Evolutionary conservation across 2,113 vertebrate species (phyloP), one percentile per base, ranked within the genome.

Genomic region (Sphyrna mokarran): DNA sequence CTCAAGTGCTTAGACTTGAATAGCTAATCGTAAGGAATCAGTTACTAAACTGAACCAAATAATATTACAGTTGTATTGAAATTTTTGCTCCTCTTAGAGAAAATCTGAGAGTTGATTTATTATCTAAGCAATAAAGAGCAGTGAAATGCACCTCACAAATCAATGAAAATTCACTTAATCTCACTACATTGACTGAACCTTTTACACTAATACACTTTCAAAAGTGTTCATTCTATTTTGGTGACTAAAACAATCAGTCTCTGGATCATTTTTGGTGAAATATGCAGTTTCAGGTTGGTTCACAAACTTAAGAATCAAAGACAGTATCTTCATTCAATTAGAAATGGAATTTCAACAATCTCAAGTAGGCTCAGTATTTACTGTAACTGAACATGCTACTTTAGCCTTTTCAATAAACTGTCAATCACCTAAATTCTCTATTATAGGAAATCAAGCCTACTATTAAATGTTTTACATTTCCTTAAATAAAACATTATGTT

Each of bases 111-210:
- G 69, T 72, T 95, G 94, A 95, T 95, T 69, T 72, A 95, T 95
- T 95, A 95, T 95, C 69, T 76, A 72, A 54, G 40, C 68, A 95
- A 95, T 95, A 72, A 95, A 72, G 43, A 72, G 93, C 93, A 72
- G 22, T 72, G 69, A 76, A 95, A 95, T 95, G 94, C 94, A 72
- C 23, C 68, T 95, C 69, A 95, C 69, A 95, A 95, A 95, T 95
- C 94, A 95, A 95, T 95, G 94, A 43, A 94, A 94, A 95, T 23
- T 95, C 94, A 72, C 69, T 95, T 76, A 95, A 95, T 95, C 69
- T 95, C 94, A 72, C 1, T 95, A 69, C 69, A 95, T 95, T 95
- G 94, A 95, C 94, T 95, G 94, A 95, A 54, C 68, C 94, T 95
- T 54, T 95, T 95, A 95, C 69, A 76, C 22, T 95, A 95, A 95